Evolutionary conservation across 2,113 vertebrate genomes (phyloP).

Genomic region (Protomyctophum bolini): DNA sequence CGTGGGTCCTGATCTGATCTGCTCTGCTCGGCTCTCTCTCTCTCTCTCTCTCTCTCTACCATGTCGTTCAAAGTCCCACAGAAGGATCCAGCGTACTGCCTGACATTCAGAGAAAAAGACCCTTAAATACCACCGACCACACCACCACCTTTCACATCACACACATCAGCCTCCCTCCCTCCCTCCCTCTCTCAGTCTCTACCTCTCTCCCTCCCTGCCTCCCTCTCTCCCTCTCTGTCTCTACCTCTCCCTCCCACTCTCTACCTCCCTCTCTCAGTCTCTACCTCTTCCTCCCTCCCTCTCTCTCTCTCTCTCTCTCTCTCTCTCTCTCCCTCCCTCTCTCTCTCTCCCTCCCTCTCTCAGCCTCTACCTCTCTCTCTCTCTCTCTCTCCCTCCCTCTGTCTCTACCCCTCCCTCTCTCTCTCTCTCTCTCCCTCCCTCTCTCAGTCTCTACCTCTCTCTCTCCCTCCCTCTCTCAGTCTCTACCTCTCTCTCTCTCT

Average conservation of each 20-base stretch:
- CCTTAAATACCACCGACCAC: slow-evolving; percentile 65
- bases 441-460: too few relatives aligned
- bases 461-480: too few relatives aligned
- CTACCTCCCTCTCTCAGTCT: slow-evolving; percentile 22
- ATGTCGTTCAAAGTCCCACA: slow-evolving; percentile 35
- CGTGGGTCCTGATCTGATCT: slow-evolving; percentile 11
- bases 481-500: too few relatives aligned
- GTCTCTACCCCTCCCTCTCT: too few relatives aligned
- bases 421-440: slow-evolving; percentile 45
- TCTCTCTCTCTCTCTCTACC: too few relatives aligned
- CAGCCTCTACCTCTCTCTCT: too few relatives aligned
- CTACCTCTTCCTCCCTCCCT: too few relatives aligned
- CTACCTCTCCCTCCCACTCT: slow-evolving; percentile 41
- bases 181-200: slow-evolving; percentile 22
- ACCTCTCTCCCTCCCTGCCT: too few relatives aligned
- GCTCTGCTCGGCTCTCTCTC: too few relatives aligned
- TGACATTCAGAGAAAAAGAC: slow-evolving; percentile 58
- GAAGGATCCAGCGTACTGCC: slow-evolving; percentile 45
- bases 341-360: slow-evolving; percentile 39
- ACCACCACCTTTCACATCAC: slow-evolving; percentile 64
- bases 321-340: not conserved
- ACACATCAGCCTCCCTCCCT: slow-evolving; percentile 56
- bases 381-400: too few relatives aligned
- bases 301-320: too few relatives aligned
- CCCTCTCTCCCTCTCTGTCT: too few relatives aligned